Evolutionary conservation across 2,113 vertebrate genomes (phyloP), one percentile per base, ranked within the genome.

Genomic region (Corythornis madagascariensis): DNA sequence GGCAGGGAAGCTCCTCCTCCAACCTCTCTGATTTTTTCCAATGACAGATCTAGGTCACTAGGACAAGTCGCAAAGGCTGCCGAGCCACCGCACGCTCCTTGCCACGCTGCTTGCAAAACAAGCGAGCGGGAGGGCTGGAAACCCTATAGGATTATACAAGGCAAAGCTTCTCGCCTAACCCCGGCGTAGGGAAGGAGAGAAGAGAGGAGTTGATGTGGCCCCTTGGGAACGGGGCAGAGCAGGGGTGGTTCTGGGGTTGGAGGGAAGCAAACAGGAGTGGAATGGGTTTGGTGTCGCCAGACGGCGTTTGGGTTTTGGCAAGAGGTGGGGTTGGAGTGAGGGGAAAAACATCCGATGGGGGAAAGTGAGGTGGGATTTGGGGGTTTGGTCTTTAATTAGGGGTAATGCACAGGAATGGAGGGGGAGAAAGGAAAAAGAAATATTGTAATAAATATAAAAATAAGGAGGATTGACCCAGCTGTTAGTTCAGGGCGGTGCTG

Each of bases 31-130:
- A 95, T 96, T 95, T 96, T 92, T 92, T 84, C 95, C 94, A 96
- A 90, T 95, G 94, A 95, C 95, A 96, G 95, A 96, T 94, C 93
- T 97, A 95, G 96, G 95, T 97, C 95, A 97, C 96, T 95, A 90
- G 96, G 94, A 94, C 96, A 97, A 88, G 71, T 79, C 73, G 82
- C 60, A 86, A 89, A 92, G 86, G 85, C 92, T 90, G 94, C 95
- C 69, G 91, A 94, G 93, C 95, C 95, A 94, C 92, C 61, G 94
- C 94, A 94, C 94, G 75, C 89, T 93, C 89, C 85, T 31, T 28
- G 93, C 91, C 95, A 93, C 50, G 72, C 92, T 43, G 88, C 77
- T 89, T 89, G 87, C 90, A 94, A 94, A 93, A 95, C 86, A 96
- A 87, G 93, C 17, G 48, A 88, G 86, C 90, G 24, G 90, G 90